Evolutionary conservation across 1,140 invertebrate species (phyloP).

Genomic region (Conus ventricosus): DNA sequence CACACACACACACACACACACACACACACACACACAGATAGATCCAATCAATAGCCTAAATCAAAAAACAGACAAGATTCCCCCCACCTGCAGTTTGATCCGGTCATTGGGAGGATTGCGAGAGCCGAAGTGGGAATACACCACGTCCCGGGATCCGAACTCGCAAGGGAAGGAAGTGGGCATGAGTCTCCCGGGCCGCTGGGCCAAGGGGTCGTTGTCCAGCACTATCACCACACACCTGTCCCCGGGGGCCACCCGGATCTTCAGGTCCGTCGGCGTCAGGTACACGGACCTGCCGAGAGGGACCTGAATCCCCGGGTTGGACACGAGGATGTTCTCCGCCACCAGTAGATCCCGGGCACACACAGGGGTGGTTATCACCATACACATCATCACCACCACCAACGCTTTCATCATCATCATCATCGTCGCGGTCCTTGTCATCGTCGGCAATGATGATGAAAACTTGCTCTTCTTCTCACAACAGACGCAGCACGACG

Average conservation of each 20-base stretch:
- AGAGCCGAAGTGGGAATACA: constrained; percentile 74
- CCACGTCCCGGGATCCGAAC: constrained; percentile 69
- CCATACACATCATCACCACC: background rate
- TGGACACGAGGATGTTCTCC: constrained; percentile 52
- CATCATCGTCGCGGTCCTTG: background rate
- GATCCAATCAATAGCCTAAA: too few species aligned
- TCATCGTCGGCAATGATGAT: background rate
- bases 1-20: too few species aligned
- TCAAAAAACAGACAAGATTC: background rate
- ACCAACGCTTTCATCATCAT: background rate
- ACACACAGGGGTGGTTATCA: background rate
- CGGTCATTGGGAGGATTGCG: constrained; percentile 65
- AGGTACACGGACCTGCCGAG: constrained; percentile 70
- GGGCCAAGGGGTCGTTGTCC: constrained; percentile 68
- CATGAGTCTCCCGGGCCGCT: constrained; percentile 69
- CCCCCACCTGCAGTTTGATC: constrained; percentile 56
- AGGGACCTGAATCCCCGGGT: constrained; percentile 62
- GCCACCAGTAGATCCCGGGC: constrained; percentile 16
- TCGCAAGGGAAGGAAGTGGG: constrained; percentile 71
- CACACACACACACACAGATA: too few species aligned
- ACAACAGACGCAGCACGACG: background rate
- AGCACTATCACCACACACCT: constrained; percentile 69
- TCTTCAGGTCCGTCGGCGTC: constrained; percentile 68
- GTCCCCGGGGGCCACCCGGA: constrained; percentile 65
- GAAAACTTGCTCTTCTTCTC: background rate